A percentile compares a stretch with the other conserved stretches of the same genome.
Evolutionary conservation across 2,888 invertebrate species (phyloP).

Genomic region (Drosophila formosana): DNA sequence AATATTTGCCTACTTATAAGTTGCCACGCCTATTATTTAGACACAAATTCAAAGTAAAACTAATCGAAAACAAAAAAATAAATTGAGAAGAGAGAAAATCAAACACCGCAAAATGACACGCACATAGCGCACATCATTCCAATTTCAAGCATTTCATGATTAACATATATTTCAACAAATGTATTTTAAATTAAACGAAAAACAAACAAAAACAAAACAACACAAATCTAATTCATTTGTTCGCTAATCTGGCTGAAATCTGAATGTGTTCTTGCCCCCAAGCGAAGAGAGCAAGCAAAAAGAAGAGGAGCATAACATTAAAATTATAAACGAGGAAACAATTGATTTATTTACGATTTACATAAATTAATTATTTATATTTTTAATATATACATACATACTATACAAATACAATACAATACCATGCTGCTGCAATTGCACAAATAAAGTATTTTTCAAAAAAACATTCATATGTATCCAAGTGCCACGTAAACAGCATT

Average conservation of each 20-base stretch:
- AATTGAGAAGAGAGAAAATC: conserved; percentile 16
- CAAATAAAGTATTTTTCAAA: conserved; percentile 83
- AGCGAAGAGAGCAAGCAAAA: conserved; percentile 40
- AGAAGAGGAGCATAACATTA: conserved; percentile 33
- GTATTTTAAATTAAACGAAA: conserved; percentile 31
- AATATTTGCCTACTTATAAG: conserved; percentile 80
- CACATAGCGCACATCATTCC: conserved; percentile 57
- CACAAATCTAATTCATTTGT: conserved; percentile 14
- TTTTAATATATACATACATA: conserved; percentile 75
- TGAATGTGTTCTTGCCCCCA: conserved; percentile 55
- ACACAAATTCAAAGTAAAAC: conserved; percentile 45
- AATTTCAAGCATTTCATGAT: conserved; percentile 41
- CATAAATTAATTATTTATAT: conserved; percentile 82
- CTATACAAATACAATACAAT: conserved; percentile 65
- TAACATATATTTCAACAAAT: conserved; percentile 32
- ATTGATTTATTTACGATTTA: conserved; percentile 82
- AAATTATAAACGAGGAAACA: conserved; percentile 32
- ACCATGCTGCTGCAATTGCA: conserved; percentile 83
- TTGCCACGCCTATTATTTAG: conserved; percentile 60
- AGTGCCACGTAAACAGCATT: neutral
- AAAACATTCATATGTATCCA: neutral
- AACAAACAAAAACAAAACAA: conserved; percentile 10
- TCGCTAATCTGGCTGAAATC: conserved; percentile 33
- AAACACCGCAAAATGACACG: conserved; percentile 36
- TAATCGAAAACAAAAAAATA: conserved; percentile 23